phyloP scores from a whole-genome alignment of 2,797 vertebrate genomes.

The Phrynocephalus forsythii region DNA sequence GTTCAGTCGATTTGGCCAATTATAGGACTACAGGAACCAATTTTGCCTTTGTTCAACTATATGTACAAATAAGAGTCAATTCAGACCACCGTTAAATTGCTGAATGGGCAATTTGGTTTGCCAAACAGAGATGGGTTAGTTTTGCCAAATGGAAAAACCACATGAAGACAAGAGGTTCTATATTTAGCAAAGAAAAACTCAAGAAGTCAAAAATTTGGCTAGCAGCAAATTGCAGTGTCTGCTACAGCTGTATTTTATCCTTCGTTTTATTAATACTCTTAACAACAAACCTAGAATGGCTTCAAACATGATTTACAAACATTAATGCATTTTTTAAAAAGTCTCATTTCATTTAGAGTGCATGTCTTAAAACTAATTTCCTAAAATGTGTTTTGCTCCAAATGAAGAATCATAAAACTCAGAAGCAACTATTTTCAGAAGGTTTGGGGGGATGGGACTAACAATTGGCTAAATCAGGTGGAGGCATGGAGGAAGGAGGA shows the following conservation, averaged over 20 bases:
- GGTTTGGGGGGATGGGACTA: neutral
- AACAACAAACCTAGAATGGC: constrained; percentile 41
- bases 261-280: constrained; percentile 32
- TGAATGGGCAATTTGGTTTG: constrained; percentile 10
- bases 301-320: neutral
- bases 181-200: constrained; percentile 40
- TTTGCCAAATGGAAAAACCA: constrained; percentile 7
- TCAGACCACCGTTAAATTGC: neutral
- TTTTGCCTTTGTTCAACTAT: neutral
- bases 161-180: constrained; percentile 37
- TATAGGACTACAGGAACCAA: neutral
- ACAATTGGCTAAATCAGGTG: neutral
- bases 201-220: constrained; percentile 8
- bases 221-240: constrained; percentile 9
- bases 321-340: too few species aligned
- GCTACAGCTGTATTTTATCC: neutral
- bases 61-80: neutral
- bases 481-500: too few species aligned
- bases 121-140: neutral
- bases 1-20: constrained; percentile 3
- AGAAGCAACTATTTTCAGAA: neutral
- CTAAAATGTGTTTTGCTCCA: neutral
- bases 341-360: constrained; percentile 6
- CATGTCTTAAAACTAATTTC: neutral
- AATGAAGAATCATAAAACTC: neutral